These are phyloP conservation scores for Tenualosa thibaudeaui DNA, from an alignment of 2,797 vertebrate species.

Conservation along the genomic window DNA sequence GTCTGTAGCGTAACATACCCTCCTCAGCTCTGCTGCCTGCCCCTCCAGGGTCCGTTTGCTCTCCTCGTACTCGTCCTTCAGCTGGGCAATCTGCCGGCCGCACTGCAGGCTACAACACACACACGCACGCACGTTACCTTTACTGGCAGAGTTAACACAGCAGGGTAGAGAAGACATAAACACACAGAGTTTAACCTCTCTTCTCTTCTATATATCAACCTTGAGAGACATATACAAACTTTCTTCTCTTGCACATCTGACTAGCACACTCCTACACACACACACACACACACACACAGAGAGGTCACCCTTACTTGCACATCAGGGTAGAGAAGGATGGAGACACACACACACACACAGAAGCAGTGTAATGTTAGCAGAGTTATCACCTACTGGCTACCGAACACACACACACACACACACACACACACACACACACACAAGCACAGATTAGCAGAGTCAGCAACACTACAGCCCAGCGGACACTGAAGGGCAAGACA, in stretches of 20 bases:
- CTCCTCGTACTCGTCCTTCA: constrained; percentile 90
- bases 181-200: neutral
- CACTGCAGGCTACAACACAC: constrained; percentile 86
- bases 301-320: neutral
- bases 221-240: too few species aligned
- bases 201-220: too few species aligned
- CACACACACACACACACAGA: neutral
- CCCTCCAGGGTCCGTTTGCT: constrained; percentile 77
- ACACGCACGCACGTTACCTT: neutral
- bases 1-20: constrained; percentile 56
- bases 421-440: too few species aligned
- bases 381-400: neutral
- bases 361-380: neutral
- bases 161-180: constrained; percentile 1
- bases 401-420: neutral
- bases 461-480: too few species aligned
- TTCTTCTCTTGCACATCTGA: too few species aligned
- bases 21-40: constrained; percentile 66
- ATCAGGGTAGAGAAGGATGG: neutral
- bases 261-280: too few species aligned
- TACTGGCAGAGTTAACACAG: neutral
- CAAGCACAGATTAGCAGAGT: too few species aligned
- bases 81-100: constrained; percentile 90
- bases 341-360: neutral
- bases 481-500: too few species aligned